A percentile compares a stretch with the other conserved stretches of the same genome.
Evolutionary conservation across 2,797 vertebrate genomes (phyloP).

Genomic region (Anguilla marmorata): DNA sequence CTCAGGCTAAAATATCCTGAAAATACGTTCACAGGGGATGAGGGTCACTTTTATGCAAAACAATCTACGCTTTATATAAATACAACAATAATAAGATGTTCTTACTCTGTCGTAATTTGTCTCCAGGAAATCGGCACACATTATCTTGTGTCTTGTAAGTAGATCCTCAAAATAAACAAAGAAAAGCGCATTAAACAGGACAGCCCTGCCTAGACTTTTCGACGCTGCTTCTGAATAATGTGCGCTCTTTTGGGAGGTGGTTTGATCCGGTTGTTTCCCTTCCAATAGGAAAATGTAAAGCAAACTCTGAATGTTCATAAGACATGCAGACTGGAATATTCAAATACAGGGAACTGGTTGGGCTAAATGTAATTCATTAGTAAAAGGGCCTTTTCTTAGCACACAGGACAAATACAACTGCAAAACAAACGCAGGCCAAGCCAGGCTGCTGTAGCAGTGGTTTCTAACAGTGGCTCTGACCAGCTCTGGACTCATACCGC

Average conservation of each 20-base stretch:
- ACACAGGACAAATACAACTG: not conserved
- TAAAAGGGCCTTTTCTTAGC: not conserved
- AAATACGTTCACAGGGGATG: not conserved
- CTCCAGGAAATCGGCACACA: slow-evolving; percentile 80
- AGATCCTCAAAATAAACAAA: slow-evolving; percentile 69
- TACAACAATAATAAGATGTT: slow-evolving; percentile 11
- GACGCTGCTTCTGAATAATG: not conserved
- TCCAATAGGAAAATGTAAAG: not conserved
- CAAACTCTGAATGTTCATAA: not conserved
- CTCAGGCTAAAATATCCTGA: not conserved
- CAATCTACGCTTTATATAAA: not conserved
- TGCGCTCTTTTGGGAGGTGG: not conserved
- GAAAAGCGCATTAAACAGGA: slow-evolving; percentile 5
- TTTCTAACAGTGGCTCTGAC: not conserved
- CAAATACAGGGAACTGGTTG: not conserved
- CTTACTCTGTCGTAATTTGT: slow-evolving; percentile 77
- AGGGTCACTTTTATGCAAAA: not conserved
- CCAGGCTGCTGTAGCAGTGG: not conserved
- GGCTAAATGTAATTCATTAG: not conserved
- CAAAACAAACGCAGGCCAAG: not conserved
- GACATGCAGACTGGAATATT: not conserved
- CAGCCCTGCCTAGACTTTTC: not conserved
- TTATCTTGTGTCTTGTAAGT: slow-evolving; percentile 79
- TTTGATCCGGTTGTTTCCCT: not conserved
- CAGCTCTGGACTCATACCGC: not conserved